Evolutionary conservation across 2,888 invertebrate species (phyloP).

Genomic region (Hipparchia sbordonii): DNA sequence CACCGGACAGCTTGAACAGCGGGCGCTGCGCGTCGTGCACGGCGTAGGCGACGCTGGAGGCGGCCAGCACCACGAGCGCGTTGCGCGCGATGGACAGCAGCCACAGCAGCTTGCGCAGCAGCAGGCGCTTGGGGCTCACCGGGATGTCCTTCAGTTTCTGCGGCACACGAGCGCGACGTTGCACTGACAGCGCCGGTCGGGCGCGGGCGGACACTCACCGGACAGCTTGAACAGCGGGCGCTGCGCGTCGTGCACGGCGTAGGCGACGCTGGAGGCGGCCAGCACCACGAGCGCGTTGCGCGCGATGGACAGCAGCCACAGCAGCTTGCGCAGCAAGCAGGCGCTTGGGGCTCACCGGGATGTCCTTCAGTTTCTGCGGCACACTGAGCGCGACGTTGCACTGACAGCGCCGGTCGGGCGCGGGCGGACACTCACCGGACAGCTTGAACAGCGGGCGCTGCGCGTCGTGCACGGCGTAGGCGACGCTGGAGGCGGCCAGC

Average conservation of each 20-base stretch:
- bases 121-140: conserved; percentile 59
- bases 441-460: conserved; percentile 84
- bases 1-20: conserved; percentile 85
- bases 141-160: conserved; percentile 63
- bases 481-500: conserved; percentile 83
- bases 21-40: conserved; percentile 75
- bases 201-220: no score
- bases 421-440: conserved; percentile 63
- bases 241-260: conserved; percentile 71
- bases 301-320: conserved; percentile 90
- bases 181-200: no score
- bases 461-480: conserved; percentile 80
- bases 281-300: conserved; percentile 91
- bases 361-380: no score
- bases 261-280: conserved; percentile 84
- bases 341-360: conserved; percentile 69
- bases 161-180: not conserved
- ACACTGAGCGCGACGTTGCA: no score
- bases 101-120: conserved; percentile 85
- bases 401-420: no score
- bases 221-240: conserved; percentile 85
- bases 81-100: conserved; percentile 90
- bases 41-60: conserved; percentile 83
- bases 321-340: conserved; percentile 73
- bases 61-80: conserved; percentile 87